phyloP scores from a whole-genome alignment of 1,140 invertebrate genomes.

The Pseudoatta argentina region DNA sequence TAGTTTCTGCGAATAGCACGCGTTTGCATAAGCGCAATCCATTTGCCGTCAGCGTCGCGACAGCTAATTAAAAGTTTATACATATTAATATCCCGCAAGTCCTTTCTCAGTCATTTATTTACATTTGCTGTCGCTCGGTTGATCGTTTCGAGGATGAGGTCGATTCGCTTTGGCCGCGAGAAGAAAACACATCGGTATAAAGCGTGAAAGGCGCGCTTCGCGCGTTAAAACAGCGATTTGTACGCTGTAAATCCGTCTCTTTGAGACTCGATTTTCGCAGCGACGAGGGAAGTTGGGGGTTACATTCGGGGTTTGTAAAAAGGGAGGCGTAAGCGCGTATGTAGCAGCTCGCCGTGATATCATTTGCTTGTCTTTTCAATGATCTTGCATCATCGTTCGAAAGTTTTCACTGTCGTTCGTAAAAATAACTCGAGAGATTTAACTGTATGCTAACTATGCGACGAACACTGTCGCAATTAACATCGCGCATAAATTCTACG shows the following conservation, averaged over 20 bases:
- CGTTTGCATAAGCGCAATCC: slow-evolving; percentile 23
- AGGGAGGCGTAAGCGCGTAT: not conserved
- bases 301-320: slow-evolving; percentile 27
- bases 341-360: slow-evolving; percentile 24
- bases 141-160: not conserved
- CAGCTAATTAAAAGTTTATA: slow-evolving; percentile 58
- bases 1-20: slow-evolving; percentile 39
- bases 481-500: not conserved
- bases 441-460: not conserved
- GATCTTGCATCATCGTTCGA: slow-evolving; percentile 22
- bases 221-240: slow-evolving; percentile 37
- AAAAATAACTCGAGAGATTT: slow-evolving; percentile 4
- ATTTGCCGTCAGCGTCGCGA: not conserved
- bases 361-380: not conserved
- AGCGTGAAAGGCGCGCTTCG: not conserved
- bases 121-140: not conserved
- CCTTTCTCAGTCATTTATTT: slow-evolving; percentile 15
- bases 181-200: not conserved
- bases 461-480: slow-evolving; percentile 23
- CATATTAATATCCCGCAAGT: slow-evolving; percentile 45
- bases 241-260: slow-evolving; percentile 20
- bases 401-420: not conserved
- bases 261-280: slow-evolving; percentile 19
- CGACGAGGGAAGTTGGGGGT: not conserved
- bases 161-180: not conserved